Evolutionary conservation across 1,140 invertebrate species (phyloP), one percentile per base, ranked within the genome.

Genomic region (Hetaerina americana): DNA sequence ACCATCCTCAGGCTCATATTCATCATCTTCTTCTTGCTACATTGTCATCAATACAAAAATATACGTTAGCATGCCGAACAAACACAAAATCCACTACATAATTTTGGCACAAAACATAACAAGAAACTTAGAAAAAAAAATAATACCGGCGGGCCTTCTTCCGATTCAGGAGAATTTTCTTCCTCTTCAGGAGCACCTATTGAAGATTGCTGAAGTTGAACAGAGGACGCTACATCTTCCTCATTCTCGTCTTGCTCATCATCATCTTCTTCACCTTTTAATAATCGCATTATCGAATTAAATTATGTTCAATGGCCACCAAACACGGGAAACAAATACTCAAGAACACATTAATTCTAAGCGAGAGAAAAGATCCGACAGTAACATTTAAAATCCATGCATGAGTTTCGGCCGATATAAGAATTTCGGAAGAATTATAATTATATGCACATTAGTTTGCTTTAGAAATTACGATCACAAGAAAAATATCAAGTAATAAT

Each of bases 1-100:
- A 69, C 81, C 83, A 82, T 92, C 91, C 79, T 93, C 92, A 40
- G 90, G 90, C 78, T 93, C 92, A 77, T 92, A 93, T 77, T 93
- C 91, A 77, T 94, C 92, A 79, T 91, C 89, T 78, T 93, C 92
- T 75, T 93, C 90, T 87, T 92, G 75, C 27, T 74, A 66, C 12
- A 28, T 27, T 40, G 68, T 26, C 27, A 66, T 71, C 26, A 71
- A 70, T 3, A 70, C 40, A 70, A 29, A 72, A 57, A 31, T 22
- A 73, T 71, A 26, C n/a, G n/a, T n/a, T n/a, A n/a, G n/a, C n/a
- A 72, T 72, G 66, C 74, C 66, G 27, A 29, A 68, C 5, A 68
- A 66, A 67, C 57, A 31, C 24, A 68, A 68, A 70, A 24, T 12
- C 40, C 72, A 71, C 27, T 57, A 71, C n/a, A 27, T 25, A 71